Evolutionary conservation across 2,888 invertebrate species (phyloP).

Genomic region (Brachypalpus laphriformis): DNA sequence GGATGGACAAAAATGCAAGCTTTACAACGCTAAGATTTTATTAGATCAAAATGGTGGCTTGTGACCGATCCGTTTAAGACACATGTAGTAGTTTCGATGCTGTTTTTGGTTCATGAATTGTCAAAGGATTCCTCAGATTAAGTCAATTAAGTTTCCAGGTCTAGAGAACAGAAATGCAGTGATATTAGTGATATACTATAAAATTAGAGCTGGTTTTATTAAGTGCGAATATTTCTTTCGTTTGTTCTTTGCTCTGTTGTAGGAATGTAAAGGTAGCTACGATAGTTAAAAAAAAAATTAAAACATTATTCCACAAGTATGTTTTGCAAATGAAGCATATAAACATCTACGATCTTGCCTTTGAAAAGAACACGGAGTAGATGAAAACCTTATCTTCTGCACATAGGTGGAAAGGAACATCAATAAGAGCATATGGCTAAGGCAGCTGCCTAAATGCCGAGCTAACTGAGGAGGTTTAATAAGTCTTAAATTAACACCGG

Average conservation of each 20-base stretch:
- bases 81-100: not conserved
- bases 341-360: too few relatives aligned
- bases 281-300: too few relatives aligned
- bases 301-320: too few relatives aligned
- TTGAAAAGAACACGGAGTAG: too few relatives aligned
- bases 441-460: too few relatives aligned
- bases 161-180: not conserved
- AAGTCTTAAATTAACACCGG: too few relatives aligned
- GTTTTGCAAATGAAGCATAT: too few relatives aligned
- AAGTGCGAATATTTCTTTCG: not conserved
- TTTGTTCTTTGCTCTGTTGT: not conserved
- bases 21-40: conserved; percentile 2
- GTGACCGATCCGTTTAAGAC: not conserved
- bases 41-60: conserved; percentile 23
- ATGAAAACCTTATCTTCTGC: too few relatives aligned
- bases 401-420: too few relatives aligned
- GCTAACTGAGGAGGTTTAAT: too few relatives aligned
- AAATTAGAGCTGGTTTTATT: not conserved
- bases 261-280: not conserved
- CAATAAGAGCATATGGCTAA: too few relatives aligned
- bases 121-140: conserved; percentile 27
- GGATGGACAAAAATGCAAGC: conserved; percentile 12
- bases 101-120: conserved; percentile 1
- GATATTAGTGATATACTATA: not conserved
- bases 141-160: conserved; percentile 5